Conservation (phyloP, 2,797 vertebrate species). For the Microtus obscurus region DNA sequence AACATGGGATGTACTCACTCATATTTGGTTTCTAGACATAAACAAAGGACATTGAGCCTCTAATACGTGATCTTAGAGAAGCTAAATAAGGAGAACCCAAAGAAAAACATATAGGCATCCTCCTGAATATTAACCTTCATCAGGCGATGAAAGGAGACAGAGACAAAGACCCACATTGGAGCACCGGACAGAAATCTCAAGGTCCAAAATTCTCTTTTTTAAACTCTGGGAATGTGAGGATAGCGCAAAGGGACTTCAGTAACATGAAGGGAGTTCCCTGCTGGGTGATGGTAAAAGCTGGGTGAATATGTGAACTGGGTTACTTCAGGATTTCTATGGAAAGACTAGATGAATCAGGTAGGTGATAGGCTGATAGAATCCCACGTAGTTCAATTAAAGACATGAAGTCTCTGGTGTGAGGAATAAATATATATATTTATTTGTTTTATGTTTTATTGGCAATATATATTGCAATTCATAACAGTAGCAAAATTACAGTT, state of each 20-base stretch:
- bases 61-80: too few species aligned
- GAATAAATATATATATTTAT: not conserved
- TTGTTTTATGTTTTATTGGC: too few species aligned
- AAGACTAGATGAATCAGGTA: not conserved
- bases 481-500: not conserved
- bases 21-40: too few species aligned
- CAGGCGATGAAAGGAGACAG: too few species aligned
- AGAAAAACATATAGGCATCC: too few species aligned
- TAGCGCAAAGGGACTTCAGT: not conserved
- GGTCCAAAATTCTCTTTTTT: accelerated
- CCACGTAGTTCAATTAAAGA: not conserved
- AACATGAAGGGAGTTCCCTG: not conserved
- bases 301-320: not conserved
- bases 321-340: not conserved
- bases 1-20: too few species aligned
- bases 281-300: not conserved
- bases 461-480: not conserved
- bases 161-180: too few species aligned
- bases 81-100: too few species aligned
- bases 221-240: not conserved
- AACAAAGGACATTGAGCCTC: too few species aligned
- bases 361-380: not conserved
- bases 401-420: not conserved
- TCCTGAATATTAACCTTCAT: too few species aligned
- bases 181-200: too few species aligned